These are phyloP conservation scores for Chymomyza procnemis DNA, from an alignment of 2,888 invertebrate genomes.

Conservation along the genomic window DNA sequence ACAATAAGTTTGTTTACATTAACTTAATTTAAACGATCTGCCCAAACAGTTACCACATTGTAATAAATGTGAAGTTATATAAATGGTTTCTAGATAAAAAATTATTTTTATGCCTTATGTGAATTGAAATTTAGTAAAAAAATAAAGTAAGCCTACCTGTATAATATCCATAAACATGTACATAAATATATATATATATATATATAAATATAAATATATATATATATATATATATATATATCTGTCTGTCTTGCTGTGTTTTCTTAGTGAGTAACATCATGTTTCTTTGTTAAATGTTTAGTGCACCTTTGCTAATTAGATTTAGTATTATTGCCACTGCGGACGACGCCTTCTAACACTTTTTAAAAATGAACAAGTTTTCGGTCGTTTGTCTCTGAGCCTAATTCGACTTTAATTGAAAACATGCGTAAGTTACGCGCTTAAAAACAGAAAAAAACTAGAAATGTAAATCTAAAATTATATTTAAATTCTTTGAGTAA, in stretches of 20 bases:
- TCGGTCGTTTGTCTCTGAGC: conserved; percentile 25
- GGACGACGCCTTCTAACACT: neutral
- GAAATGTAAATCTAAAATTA: neutral
- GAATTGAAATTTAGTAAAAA: too few relatives aligned
- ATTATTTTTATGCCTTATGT: too few relatives aligned
- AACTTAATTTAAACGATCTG: too few relatives aligned
- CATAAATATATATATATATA: too few relatives aligned
- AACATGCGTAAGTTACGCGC: conserved; percentile 40
- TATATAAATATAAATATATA: too few relatives aligned
- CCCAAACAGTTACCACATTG: too few relatives aligned
- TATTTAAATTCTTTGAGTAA: neutral
- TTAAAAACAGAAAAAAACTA: neutral
- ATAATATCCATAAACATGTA: too few relatives aligned
- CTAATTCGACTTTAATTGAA: conserved; percentile 49
- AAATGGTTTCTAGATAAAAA: too few relatives aligned
- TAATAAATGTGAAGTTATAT: too few relatives aligned
- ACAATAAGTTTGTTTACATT: too few relatives aligned
- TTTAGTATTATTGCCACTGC: conserved; percentile 29
- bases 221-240: neutral
- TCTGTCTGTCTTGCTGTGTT: conserved; percentile 3
- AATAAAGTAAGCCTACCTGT: too few relatives aligned
- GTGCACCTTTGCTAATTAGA: conserved; percentile 46
- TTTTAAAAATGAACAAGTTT: neutral
- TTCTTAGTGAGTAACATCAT: conserved; percentile 9
- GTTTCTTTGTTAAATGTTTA: conserved; percentile 32